A percentile compares a stretch with the other conserved stretches of the same genome.
phyloP scores from a whole-genome alignment of 1,140 invertebrate genomes.

The Atopsyche davidsoni region DNA sequence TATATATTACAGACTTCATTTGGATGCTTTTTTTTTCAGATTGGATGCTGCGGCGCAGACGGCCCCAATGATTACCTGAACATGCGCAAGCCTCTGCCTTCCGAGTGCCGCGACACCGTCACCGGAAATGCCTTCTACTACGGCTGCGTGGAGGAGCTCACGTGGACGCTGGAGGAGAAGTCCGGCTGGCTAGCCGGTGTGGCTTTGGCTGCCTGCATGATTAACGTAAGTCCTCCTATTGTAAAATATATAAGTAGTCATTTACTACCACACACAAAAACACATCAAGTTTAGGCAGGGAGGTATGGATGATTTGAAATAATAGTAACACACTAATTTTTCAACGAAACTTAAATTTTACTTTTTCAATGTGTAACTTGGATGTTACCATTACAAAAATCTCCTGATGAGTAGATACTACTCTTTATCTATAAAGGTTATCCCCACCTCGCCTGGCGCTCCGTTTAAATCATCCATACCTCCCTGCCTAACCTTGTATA shows the following conservation, averaged over 20 bases:
- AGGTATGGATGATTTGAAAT: no score
- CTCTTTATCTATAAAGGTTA: no score
- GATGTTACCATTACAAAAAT: no score
- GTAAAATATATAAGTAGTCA: no score
- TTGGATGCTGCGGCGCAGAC: conserved; percentile 80
- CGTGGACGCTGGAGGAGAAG: conserved; percentile 76
- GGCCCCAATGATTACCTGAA: conserved; percentile 73
- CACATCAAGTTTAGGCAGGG: no score
- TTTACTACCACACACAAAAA: no score
- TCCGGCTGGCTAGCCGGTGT: conserved; percentile 79
- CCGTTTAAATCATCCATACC: no score
- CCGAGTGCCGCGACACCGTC: conserved; percentile 76
- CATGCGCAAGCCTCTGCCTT: conserved; percentile 68
- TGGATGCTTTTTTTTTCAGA: conserved; percentile 43
- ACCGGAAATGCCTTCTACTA: conserved; percentile 84
- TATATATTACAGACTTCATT: conserved; percentile 4
- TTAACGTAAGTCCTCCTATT: conserved; percentile 57
- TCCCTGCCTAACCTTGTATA: no score
- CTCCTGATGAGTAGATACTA: no score
- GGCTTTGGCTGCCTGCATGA: conserved; percentile 62
- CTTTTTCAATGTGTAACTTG: background rate
- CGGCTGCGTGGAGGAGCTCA: conserved; percentile 78
- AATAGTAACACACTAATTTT: no score
- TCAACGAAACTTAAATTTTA: no score
- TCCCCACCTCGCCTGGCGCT: no score